These are phyloP conservation scores for Malacosoma neustria DNA, from an alignment of 2,888 invertebrate genomes.

Conservation along the genomic window DNA sequence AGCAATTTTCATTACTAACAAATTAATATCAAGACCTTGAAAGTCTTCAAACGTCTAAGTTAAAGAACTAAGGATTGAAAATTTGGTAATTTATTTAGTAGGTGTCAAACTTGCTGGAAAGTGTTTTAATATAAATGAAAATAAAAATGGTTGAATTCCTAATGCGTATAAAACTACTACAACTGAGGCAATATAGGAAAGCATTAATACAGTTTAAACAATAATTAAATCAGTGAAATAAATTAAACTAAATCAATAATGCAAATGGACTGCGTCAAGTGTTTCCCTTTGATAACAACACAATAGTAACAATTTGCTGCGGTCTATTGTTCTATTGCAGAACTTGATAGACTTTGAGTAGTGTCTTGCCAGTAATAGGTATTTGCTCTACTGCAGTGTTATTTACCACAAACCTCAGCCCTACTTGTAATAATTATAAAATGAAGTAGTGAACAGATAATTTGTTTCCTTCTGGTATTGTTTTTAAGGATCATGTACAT, in stretches of 20 bases:
- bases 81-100: too few relatives aligned
- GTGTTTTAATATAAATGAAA: too few relatives aligned
- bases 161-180: too few relatives aligned
- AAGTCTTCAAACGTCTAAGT: constrained; percentile 1
- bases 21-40: not conserved
- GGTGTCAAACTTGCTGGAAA: too few relatives aligned
- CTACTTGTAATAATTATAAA: too few relatives aligned
- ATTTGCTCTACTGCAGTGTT: not conserved
- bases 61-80: not conserved
- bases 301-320: not conserved
- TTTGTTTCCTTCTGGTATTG: too few relatives aligned
- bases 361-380: not conserved
- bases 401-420: too few relatives aligned
- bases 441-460: too few relatives aligned
- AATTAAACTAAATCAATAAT: not conserved
- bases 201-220: not conserved
- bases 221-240: not conserved
- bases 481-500: too few relatives aligned
- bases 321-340: not conserved
- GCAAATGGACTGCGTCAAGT: not conserved
- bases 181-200: too few relatives aligned
- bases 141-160: too few relatives aligned
- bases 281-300: not conserved
- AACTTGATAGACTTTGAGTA: not conserved
- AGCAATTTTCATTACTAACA: not conserved